phyloP scores from a whole-genome alignment of 1,140 invertebrate species.

The Nautilus pompilius region DNA sequence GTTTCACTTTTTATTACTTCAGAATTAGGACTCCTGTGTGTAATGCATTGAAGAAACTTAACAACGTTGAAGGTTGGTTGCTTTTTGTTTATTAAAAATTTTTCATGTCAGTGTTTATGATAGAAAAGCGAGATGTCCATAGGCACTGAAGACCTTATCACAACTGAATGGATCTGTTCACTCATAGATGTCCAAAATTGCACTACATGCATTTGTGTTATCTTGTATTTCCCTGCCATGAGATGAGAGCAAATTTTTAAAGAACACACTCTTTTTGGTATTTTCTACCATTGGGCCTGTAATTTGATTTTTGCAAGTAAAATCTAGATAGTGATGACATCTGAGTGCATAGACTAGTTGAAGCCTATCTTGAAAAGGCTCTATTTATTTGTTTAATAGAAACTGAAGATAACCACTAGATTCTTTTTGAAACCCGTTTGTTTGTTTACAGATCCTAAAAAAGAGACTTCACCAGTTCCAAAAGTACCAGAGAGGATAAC shows the following conservation, averaged over 20 bases:
- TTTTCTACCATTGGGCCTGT: no score
- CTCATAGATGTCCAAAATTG: background rate
- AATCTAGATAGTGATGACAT: no score
- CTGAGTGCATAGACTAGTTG: no score
- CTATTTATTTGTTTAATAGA: no score
- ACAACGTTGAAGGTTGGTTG: conserved; percentile 76
- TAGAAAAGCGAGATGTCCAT: no score
- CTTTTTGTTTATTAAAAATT: background rate
- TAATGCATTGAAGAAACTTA: conserved; percentile 79
- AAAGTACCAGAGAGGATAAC: conserved; percentile 77
- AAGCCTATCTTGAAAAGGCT: no score
- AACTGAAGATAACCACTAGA: no score
- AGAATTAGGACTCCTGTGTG: conserved; percentile 89
- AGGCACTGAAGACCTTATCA: background rate
- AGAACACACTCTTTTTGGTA: no score
- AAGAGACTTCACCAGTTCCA: conserved; percentile 71
- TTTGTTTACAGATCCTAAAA: conserved; percentile 61
- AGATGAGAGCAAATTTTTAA: background rate
- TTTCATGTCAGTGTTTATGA: no score
- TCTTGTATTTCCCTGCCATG: background rate
- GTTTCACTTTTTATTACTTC: no score
- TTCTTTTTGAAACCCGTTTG: no score
- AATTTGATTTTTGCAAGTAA: no score
- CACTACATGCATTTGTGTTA: background rate
- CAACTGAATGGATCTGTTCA: background rate